Evolutionary conservation across 2,113 vertebrate genomes (phyloP).

Genomic region (Vicugna pacos): DNA sequence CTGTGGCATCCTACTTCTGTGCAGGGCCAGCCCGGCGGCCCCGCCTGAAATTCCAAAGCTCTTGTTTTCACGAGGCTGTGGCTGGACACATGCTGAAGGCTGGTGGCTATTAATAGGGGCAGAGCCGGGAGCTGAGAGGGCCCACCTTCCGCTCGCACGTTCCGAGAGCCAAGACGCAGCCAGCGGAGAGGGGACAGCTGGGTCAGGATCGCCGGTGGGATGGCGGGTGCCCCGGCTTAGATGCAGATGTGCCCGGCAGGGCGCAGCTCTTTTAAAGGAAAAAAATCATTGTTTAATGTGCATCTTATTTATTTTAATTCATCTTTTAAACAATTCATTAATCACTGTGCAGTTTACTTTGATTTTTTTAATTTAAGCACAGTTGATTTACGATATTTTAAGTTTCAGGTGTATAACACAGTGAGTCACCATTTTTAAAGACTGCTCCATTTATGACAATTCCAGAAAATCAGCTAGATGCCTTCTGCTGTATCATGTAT

Average conservation of each 20-base stretch:
- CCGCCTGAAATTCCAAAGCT: background rate
- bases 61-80: background rate
- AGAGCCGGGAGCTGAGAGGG: rapidly evolving
- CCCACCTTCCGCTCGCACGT: background rate
- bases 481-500: rapidly evolving
- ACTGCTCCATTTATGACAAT: rapidly evolving
- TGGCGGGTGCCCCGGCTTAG: rapidly evolving
- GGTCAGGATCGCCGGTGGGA: background rate
- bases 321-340: background rate
- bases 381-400: background rate
- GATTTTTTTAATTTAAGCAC: background rate
- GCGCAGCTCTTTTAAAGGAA: background rate
- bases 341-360: too few species aligned
- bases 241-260: rapidly evolving
- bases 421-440: background rate
- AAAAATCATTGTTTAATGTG: background rate
- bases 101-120: background rate
- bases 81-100: background rate
- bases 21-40: background rate
- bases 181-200: rapidly evolving
- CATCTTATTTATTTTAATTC: too few species aligned
- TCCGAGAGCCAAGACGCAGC: rapidly evolving
- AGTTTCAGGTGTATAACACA: background rate
- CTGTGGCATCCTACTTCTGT: background rate
- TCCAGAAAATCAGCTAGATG: rapidly evolving